Base-by-base conservation (phyloP, 1,140 invertebrate genomes). In the Oryzaephilus surinamensis region DNA sequence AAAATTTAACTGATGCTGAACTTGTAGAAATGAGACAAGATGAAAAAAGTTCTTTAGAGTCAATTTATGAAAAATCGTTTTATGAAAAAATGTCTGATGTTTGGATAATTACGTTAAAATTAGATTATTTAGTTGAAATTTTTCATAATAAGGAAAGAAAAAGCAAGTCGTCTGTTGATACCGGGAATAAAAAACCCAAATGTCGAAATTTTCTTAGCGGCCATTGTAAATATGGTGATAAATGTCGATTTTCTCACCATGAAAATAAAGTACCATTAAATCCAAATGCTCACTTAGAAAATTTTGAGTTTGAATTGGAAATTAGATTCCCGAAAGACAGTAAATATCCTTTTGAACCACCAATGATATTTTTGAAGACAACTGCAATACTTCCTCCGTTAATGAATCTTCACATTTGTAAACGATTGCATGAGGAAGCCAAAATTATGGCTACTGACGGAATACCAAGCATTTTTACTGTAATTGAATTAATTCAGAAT, bases 191-290 rank as follows among this genome's bases (percentile, higher is more conserved):
- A 50, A 72, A 70, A 62, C 71, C 77, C 50, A 59, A 73, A 17
- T 85, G 81, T 63, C 72, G 73, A 58, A 73, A 79, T 49, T 81
- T 76, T 51, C 50, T 75, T 32, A 70, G 69, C 50, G 79, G 79
- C 27, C 72, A 77, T 46, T 85, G 81, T 58, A 74, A 72, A 54
- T 84, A 69, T 64, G 78, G 75, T 14, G 61, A 64, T 35, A 81
- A 77, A 54, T 84, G 82, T 62, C 72, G 73, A 52, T 84, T 77
- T 66, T 69, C 70, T n/a, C 81, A 84, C 62, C 67, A 78, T 54
- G 55, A 66, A 37, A 61, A 54, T 41, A 61, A 60, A 43, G 40
- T 47, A 31, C 62, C 64, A 51, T 60, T 63, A 41, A 46, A 55
- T 41, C 17, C 33, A 14, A 56, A 58, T 41, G 34, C 38, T 12